phyloP scores from a whole-genome alignment of 2,797 vertebrate species.

The Lateolabrax maculatus region DNA sequence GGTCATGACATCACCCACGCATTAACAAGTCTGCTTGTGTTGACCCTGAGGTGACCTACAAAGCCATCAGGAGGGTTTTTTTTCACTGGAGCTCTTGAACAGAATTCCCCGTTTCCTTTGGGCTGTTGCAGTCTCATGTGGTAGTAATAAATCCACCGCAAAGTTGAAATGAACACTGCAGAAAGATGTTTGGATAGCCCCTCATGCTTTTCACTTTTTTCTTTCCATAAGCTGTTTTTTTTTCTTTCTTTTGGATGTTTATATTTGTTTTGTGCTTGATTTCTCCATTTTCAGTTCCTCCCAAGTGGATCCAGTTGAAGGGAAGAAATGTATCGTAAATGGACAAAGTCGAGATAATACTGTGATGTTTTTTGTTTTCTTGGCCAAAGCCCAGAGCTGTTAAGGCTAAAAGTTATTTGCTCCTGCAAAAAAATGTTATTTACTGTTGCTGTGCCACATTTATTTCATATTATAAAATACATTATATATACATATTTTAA shows the following conservation, averaged over 20 bases:
- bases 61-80: constrained; percentile 64
- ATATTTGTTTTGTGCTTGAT: constrained; percentile 47
- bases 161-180: constrained; percentile 67
- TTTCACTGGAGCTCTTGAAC: constrained; percentile 65
- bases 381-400: not conserved
- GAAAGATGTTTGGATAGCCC: constrained; percentile 73
- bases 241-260: constrained; percentile 46
- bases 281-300: constrained; percentile 41
- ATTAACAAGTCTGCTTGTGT: constrained; percentile 63
- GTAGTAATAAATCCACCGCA: constrained; percentile 76
- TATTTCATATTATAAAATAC: too few relatives aligned
- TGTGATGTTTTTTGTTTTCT: not conserved
- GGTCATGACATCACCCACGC: constrained; percentile 74
- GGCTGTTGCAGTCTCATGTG: constrained; percentile 73
- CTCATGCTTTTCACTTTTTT: constrained; percentile 27
- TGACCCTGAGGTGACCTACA: constrained; percentile 70
- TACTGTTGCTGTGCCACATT: not conserved
- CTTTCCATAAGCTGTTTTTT: constrained; percentile 35
- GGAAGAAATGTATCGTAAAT: not conserved
- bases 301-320: constrained; percentile 7
- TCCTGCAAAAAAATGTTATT: not conserved
- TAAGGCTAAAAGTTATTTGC: not conserved
- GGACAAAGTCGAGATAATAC: not conserved
- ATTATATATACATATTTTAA: not conserved
- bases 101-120: constrained; percentile 71